These are phyloP conservation scores for Drosophila peninsularis DNA, from an alignment of 2,888 invertebrate genomes.

Conservation along the genomic window DNA sequence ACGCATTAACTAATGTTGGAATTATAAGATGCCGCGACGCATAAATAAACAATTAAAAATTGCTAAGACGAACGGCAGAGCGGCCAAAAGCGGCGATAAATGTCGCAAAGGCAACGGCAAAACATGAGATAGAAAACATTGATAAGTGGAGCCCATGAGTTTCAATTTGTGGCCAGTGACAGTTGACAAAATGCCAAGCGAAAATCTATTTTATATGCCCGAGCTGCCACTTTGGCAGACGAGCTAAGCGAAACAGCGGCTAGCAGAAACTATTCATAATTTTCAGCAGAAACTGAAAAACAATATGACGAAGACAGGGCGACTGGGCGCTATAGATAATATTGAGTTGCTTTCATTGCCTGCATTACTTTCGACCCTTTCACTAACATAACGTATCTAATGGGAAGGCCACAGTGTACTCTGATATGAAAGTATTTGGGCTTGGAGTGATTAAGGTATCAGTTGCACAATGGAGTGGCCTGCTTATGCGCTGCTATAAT, in stretches of 20 bases:
- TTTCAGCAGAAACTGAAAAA: background rate
- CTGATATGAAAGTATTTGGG: too few species aligned
- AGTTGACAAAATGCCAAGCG: conserved; percentile 64
- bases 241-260: conserved; percentile 17
- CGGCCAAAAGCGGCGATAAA: conserved; percentile 43
- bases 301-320: background rate
- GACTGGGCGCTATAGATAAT: background rate
- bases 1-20: conserved; percentile 73
- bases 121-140: conserved; percentile 46
- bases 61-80: conserved; percentile 18
- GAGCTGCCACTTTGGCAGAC: conserved; percentile 35
- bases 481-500: too few species aligned
- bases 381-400: background rate
- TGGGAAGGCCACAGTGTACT: too few species aligned
- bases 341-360: background rate
- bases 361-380: background rate
- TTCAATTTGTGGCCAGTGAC: conserved; percentile 57
- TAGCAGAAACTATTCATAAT: conserved; percentile 11
- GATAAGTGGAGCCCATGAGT: conserved; percentile 58
- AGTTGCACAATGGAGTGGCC: too few species aligned
- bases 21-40: conserved; percentile 47
- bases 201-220: conserved; percentile 18
- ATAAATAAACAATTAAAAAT: conserved; percentile 61
- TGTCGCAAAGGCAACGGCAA: conserved; percentile 34
- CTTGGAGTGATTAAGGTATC: too few species aligned